Percentiles rank a stretch among this genome's conserved stretches.
Evolutionary conservation across 2,113 vertebrate genomes (phyloP).

Genomic region (Burhinus oedicnemus): DNA sequence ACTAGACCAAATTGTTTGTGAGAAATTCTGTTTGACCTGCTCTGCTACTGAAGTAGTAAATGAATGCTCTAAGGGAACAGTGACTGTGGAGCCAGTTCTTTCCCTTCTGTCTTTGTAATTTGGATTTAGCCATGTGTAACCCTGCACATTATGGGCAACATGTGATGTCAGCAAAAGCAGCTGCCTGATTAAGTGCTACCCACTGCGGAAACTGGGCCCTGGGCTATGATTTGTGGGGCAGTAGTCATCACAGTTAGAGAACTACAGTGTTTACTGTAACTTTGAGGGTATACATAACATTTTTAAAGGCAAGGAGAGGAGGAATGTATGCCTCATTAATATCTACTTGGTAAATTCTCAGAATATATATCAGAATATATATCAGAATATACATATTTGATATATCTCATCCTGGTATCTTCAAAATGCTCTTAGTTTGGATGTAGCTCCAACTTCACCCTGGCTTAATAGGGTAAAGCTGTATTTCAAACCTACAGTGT

Average conservation of each 20-base stretch:
- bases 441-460: neutral
- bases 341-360: constrained; percentile 4
- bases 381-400: neutral
- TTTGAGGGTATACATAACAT: neutral
- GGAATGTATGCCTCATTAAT: neutral
- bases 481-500: neutral
- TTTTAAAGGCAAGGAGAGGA: constrained; percentile 2
- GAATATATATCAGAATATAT: neutral
- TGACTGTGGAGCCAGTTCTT: constrained; percentile 19
- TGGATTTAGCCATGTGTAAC: constrained; percentile 20
- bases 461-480: neutral
- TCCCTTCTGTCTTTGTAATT: constrained; percentile 46
- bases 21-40: neutral
- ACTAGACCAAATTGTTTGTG: neutral
- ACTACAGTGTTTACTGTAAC: neutral
- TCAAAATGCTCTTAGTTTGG: neutral
- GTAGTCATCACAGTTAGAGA: neutral
- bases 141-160: neutral
- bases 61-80: constrained; percentile 15
- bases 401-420: constrained; percentile 4
- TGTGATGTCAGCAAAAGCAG: constrained; percentile 45
- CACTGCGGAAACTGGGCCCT: neutral
- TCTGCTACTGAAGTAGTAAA: constrained; percentile 46
- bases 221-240: neutral
- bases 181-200: constrained; percentile 21